Percentiles rank a stretch among this genome's conserved stretches.
Evolutionary conservation across 2,888 invertebrate species (phyloP).

Genomic region (Entomobrya proxima): DNA sequence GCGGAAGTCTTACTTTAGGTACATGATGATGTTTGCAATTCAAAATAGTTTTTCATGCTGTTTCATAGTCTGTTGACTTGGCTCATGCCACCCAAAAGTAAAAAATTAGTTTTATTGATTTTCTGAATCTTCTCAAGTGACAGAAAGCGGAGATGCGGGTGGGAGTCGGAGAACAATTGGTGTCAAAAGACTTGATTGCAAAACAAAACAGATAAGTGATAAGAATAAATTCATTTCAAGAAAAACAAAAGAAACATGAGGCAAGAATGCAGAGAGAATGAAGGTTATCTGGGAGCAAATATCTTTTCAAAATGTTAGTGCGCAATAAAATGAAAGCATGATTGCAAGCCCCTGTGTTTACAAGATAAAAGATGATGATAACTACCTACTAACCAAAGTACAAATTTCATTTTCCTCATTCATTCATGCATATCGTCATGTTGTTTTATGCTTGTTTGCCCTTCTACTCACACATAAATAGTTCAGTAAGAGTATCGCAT

Average conservation of each 20-base stretch:
- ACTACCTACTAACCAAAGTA: no score
- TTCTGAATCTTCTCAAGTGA: background rate
- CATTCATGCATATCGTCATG: background rate
- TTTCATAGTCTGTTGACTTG: no score
- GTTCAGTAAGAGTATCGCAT: conserved; percentile 38
- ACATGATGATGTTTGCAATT: no score
- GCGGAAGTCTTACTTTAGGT: no score
- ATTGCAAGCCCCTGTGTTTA: background rate
- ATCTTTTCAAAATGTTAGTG: conserved; percentile 3
- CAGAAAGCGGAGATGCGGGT: background rate
- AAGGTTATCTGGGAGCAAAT: conserved; percentile 44
- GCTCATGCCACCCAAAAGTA: background rate
- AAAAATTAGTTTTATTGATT: background rate
- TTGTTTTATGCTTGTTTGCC: background rate
- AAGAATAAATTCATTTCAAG: conserved; percentile 32
- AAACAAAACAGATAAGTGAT: conserved; percentile 15
- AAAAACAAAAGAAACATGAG: background rate
- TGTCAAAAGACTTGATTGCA: conserved; percentile 12
- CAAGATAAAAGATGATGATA: background rate
- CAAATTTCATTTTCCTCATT: conserved; percentile 3
- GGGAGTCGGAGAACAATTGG: background rate
- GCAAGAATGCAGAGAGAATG: conserved; percentile 38
- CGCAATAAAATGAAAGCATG: background rate
- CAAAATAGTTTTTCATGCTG: no score
- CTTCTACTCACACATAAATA: conserved; percentile 49